Evolutionary conservation across 2,797 vertebrate genomes (phyloP).

Genomic region (Amniataba percoides): DNA sequence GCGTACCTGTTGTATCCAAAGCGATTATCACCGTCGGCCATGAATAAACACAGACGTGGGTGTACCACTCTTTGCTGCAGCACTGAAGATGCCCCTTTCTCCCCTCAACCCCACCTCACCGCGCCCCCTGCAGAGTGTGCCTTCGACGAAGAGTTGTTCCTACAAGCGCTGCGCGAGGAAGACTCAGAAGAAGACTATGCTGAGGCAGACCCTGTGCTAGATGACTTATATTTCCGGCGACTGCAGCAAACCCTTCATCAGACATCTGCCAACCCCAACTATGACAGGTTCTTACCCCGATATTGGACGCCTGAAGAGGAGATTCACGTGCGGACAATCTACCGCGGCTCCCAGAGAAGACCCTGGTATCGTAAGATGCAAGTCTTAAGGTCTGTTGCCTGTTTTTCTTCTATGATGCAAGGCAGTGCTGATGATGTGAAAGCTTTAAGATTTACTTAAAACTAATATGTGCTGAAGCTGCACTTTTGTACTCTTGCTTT

Average conservation of each 20-base stretch:
- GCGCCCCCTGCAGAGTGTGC: conserved; percentile 23
- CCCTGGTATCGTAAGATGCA: conserved; percentile 96
- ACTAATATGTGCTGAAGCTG: conserved; percentile 25
- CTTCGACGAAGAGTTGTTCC: conserved; percentile 75
- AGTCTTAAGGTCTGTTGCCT: conserved; percentile 91
- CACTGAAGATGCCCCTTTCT: conserved; percentile 35
- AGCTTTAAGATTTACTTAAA: conserved; percentile 8
- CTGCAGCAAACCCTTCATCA: conserved; percentile 74
- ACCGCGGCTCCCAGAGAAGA: conserved; percentile 88
- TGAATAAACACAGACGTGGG: conserved; percentile 45
- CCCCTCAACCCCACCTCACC: conserved; percentile 34
- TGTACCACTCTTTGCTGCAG: conserved; percentile 60
- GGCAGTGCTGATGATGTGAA: neutral
- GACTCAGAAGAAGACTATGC: conserved; percentile 81
- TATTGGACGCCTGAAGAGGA: conserved; percentile 91
- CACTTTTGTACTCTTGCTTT: neutral
- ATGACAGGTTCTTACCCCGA: conserved; percentile 90
- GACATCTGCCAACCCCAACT: conserved; percentile 78
- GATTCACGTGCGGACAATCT: conserved; percentile 86
- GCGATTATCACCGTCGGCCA: neutral
- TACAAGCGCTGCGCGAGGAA: conserved; percentile 79
- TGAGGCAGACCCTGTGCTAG: conserved; percentile 88
- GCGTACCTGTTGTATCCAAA: conserved; percentile 8
- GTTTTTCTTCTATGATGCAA: conserved; percentile 16
- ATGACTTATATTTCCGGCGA: conserved; percentile 80